phyloP scores from a whole-genome alignment of 2,113 vertebrate genomes.

The Prinia subflava region DNA sequence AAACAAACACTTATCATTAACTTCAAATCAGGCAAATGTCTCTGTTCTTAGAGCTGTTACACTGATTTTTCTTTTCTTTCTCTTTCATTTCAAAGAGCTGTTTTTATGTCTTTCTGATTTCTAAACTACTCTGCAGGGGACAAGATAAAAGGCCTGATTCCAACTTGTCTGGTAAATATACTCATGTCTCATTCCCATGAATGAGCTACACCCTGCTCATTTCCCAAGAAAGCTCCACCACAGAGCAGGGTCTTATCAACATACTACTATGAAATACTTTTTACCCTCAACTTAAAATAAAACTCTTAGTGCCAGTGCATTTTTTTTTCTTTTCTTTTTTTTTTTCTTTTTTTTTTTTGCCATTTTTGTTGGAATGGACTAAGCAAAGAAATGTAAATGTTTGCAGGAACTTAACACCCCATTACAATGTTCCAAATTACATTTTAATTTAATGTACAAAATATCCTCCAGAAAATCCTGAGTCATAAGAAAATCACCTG shows the following conservation, averaged over 20 bases:
- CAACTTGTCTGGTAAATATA: background rate
- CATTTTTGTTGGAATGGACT: background rate
- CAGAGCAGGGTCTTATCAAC: background rate
- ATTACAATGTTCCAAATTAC: background rate
- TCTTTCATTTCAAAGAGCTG: background rate
- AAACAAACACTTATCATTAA: background rate
- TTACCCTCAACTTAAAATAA: background rate
- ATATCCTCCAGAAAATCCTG: background rate
- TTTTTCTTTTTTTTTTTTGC: no score
- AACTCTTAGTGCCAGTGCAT: background rate
- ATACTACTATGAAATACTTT: background rate
- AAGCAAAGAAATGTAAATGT: background rate
- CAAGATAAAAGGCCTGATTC: background rate
- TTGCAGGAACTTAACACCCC: background rate
- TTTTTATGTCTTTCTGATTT: background rate
- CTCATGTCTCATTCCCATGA: background rate
- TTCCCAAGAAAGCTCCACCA: background rate
- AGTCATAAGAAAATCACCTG: background rate
- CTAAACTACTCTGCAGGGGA: background rate
- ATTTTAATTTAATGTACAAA: background rate
- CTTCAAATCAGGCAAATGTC: background rate
- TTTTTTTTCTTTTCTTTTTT: background rate
- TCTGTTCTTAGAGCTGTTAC: background rate
- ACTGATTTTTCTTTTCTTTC: background rate
- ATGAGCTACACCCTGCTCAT: background rate